Evolutionary conservation across 2,113 vertebrate genomes (phyloP).

Genomic region (Hiodon tergisus): DNA sequence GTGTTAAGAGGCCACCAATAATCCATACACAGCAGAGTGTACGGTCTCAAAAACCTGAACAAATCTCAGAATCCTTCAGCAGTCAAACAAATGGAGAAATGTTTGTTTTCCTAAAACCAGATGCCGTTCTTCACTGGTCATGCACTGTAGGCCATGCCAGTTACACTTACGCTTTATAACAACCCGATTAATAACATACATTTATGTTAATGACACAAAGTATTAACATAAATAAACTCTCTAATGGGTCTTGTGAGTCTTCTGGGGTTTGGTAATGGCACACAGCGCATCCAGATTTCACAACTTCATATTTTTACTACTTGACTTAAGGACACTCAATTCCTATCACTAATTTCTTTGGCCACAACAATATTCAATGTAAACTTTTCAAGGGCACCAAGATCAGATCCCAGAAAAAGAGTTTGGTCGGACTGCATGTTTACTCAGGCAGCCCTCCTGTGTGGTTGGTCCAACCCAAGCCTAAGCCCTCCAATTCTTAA

Average conservation of each 20-base stretch:
- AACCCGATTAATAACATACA: background rate
- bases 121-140: background rate
- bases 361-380: background rate
- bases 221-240: too few species aligned
- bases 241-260: background rate
- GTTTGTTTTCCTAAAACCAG: background rate
- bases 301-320: background rate
- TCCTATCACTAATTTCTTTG: conserved; percentile 1
- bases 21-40: background rate
- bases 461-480: too few species aligned
- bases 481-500: background rate
- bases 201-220: background rate
- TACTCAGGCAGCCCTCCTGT: background rate
- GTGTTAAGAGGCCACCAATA: background rate
- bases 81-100: background rate
- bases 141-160: background rate
- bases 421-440: background rate
- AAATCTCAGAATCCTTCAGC: background rate
- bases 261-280: background rate
- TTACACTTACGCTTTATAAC: background rate
- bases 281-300: too few species aligned
- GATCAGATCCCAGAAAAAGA: background rate
- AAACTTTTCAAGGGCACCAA: background rate
- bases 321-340: background rate
- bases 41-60: background rate